phyloP scores from a whole-genome alignment of 1,140 invertebrate species.

The Rhizoglyphus robini region DNA sequence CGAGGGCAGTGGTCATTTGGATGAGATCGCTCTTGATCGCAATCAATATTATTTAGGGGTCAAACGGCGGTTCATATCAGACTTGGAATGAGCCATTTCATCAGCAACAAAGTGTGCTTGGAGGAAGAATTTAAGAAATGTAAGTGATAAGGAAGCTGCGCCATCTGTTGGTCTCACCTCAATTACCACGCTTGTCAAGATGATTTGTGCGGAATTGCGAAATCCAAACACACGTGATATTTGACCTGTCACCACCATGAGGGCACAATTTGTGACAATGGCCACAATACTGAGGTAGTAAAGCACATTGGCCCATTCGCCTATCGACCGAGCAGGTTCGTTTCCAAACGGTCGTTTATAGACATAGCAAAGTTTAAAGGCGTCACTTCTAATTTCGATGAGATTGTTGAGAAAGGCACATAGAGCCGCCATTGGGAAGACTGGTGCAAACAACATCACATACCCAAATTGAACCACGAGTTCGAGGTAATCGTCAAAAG shows the following conservation, averaged over 20 bases:
- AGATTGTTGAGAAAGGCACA: conserved; percentile 88
- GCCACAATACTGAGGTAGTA: conserved; percentile 7
- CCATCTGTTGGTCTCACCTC: conserved; percentile 34
- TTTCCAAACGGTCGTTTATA: conserved; percentile 58
- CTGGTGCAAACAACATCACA: conserved; percentile 87
- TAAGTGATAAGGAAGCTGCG: neutral
- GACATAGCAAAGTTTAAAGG: conserved; percentile 88
- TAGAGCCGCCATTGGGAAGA: conserved; percentile 81
- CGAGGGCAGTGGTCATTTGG: too few species aligned
- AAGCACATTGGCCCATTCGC: conserved; percentile 13
- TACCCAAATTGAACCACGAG: conserved; percentile 95
- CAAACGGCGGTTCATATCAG: neutral
- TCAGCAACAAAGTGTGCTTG: conserved; percentile 7
- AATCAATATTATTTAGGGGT: too few species aligned
- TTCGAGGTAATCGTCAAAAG: conserved; percentile 91
- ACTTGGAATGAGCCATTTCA: conserved; percentile 16
- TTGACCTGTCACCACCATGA: conserved; percentile 19
- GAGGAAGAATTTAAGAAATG: conserved; percentile 5
- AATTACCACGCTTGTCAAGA: conserved; percentile 24
- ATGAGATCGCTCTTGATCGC: too few species aligned
- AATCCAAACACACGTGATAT: neutral
- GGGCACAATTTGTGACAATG: conserved; percentile 11
- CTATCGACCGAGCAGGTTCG: neutral
- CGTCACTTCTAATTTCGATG: conserved; percentile 79
- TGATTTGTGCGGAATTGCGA: conserved; percentile 11